These are phyloP conservation scores for Microplitis demolitor DNA, from an alignment of 1,140 invertebrate species.

Conservation along the genomic window DNA sequence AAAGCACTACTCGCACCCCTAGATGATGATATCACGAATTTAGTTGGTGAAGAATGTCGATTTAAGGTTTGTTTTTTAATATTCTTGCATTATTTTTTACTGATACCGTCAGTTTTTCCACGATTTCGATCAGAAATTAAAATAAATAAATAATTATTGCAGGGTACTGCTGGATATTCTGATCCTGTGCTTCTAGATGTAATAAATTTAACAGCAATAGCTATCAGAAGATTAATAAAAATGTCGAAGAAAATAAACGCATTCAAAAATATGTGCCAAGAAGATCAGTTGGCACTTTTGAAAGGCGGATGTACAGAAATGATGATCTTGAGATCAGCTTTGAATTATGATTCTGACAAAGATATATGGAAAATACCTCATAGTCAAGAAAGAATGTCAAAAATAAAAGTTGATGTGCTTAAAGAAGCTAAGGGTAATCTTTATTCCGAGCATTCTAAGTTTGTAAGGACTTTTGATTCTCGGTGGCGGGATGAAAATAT, in stretches of 20 bases:
- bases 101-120: not conserved
- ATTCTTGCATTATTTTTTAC: not conserved
- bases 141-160: constrained; percentile 31
- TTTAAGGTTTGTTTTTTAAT: constrained; percentile 61
- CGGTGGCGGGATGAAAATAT: constrained; percentile 87
- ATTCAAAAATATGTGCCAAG: constrained; percentile 89
- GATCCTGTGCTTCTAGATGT: constrained; percentile 80
- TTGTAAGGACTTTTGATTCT: constrained; percentile 80
- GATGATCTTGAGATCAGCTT: constrained; percentile 87
- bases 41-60: constrained; percentile 66
- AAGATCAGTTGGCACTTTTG: constrained; percentile 86
- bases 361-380: constrained; percentile 86
- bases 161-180: constrained; percentile 65
- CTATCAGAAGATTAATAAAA: constrained; percentile 87
- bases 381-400: constrained; percentile 71
- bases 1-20: constrained; percentile 81
- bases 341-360: constrained; percentile 84
- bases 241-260: constrained; percentile 89
- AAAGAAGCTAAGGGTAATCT: constrained; percentile 86
- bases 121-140: not conserved
- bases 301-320: constrained; percentile 90
- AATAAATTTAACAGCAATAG: constrained; percentile 88
- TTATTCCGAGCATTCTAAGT: constrained; percentile 82
- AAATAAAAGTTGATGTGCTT: constrained; percentile 82
- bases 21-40: constrained; percentile 77